phyloP scores from a whole-genome alignment of 2,888 invertebrate species.

The Sympetrum striolatum region DNA sequence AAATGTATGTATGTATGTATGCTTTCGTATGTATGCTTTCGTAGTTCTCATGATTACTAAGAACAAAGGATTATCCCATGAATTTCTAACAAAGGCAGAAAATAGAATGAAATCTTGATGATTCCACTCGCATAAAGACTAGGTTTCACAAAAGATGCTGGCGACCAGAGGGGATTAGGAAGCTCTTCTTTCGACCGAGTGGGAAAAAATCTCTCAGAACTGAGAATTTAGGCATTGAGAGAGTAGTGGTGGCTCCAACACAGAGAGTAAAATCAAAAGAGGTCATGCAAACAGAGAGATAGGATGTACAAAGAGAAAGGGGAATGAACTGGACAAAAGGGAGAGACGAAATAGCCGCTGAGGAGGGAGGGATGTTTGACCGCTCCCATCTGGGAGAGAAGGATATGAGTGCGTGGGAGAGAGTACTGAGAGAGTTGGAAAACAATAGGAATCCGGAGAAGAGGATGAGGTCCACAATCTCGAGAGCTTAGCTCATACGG shows the following conservation, averaged over 20 bases:
- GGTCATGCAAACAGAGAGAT: not conserved
- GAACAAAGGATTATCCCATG: no score
- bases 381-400: not conserved
- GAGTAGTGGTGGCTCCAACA: not conserved
- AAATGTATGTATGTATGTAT: no score
- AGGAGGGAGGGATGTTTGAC: not conserved
- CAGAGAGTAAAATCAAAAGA: not conserved
- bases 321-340: not conserved
- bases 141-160: no score
- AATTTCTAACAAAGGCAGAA: no score
- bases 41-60: no score
- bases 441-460: not conserved
- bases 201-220: no score
- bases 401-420: not conserved
- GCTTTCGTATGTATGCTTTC: no score
- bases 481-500: not conserved
- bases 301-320: not conserved
- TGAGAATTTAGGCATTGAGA: not conserved
- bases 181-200: no score
- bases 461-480: not conserved
- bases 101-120: no score
- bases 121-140: no score
- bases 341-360: not conserved
- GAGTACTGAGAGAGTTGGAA: not conserved
- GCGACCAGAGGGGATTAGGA: no score